phyloP scores from a whole-genome alignment of 1,140 invertebrate genomes.

The Portunus trituberculatus region DNA sequence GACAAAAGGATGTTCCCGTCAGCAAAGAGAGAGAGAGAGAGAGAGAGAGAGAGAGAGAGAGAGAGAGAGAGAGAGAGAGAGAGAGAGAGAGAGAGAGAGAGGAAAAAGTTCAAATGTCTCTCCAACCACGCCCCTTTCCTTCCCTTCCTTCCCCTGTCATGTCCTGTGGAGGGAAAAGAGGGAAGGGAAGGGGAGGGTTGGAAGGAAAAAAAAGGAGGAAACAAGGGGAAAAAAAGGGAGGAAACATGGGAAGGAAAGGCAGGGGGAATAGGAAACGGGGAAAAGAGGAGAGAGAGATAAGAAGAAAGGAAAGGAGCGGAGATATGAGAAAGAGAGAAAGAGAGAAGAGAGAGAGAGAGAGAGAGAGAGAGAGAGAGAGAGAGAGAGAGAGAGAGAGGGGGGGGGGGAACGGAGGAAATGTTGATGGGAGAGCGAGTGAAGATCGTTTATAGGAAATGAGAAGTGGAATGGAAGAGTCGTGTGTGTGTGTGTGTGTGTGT shows the following conservation, averaged over 20 bases:
- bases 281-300: background rate
- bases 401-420: too few species aligned
- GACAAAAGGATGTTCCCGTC: background rate
- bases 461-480: background rate
- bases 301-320: background rate
- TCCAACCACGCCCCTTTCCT: too few species aligned
- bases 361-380: too few species aligned
- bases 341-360: too few species aligned
- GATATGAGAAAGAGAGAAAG: background rate
- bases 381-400: too few species aligned
- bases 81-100: background rate
- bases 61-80: too few species aligned
- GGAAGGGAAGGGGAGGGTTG: background rate
- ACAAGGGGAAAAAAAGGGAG: background rate
- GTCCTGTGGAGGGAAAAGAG: background rate
- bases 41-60: too few species aligned
- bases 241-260: background rate
- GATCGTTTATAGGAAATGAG: too few species aligned
- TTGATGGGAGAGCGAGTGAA: too few species aligned
- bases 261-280: too few species aligned
- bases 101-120: too few species aligned
- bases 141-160: background rate
- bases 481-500: constrained; percentile 7
- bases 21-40: background rate
- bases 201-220: background rate